A percentile compares a stretch with the other conserved stretches of the same genome.
These are phyloP conservation scores for Orthosia gothica DNA, from an alignment of 2,888 invertebrate species.

Conservation along the genomic window DNA sequence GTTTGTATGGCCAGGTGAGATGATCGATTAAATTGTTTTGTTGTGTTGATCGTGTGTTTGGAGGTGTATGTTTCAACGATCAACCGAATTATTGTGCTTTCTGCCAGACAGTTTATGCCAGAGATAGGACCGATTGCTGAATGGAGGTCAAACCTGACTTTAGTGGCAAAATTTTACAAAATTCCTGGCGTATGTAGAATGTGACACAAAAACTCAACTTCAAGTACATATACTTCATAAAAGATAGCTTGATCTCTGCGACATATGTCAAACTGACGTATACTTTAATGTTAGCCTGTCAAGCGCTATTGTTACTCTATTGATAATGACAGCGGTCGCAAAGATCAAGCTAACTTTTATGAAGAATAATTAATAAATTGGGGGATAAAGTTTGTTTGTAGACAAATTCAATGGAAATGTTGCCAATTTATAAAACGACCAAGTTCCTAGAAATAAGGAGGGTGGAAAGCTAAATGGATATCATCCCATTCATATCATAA, in stretches of 20 bases:
- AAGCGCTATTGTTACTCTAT: too few relatives aligned
- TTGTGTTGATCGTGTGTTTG: constrained; percentile 5
- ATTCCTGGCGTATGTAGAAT: too few relatives aligned
- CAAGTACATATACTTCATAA: too few relatives aligned
- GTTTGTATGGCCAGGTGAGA: constrained; percentile 36
- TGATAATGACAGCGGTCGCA: too few relatives aligned
- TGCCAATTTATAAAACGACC: not conserved
- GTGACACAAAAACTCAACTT: too few relatives aligned
- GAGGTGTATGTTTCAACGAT: constrained; percentile 11
- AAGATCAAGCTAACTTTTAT: too few relatives aligned
- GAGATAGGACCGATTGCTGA: not conserved
- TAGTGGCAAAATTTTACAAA: too few relatives aligned
- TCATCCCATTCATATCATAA: constrained; percentile 6
- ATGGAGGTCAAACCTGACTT: not conserved
- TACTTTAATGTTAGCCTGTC: too few relatives aligned
- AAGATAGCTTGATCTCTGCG: too few relatives aligned
- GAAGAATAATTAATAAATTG: too few relatives aligned
- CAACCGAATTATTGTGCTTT: too few relatives aligned
- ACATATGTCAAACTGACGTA: too few relatives aligned
- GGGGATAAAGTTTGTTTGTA: not conserved
- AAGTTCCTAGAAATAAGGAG: constrained; percentile 24
- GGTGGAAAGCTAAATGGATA: not conserved
- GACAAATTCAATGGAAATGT: not conserved
- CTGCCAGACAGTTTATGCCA: not conserved
- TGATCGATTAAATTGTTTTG: constrained; percentile 41